Conservation (phyloP, 2,113 vertebrate species). For the Chaetodon trifascialis region DNA sequence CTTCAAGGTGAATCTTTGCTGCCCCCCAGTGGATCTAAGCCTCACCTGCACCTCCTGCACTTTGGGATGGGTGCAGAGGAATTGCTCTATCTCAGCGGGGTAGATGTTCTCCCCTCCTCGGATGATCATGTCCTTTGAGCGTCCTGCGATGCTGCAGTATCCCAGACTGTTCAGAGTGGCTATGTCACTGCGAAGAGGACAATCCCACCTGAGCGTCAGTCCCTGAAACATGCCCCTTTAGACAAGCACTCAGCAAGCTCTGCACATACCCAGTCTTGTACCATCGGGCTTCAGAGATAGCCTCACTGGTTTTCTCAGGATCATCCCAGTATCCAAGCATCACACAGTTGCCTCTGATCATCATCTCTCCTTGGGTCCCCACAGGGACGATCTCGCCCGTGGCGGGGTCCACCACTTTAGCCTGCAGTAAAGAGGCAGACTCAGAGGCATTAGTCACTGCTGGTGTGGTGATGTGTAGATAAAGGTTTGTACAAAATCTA, state of each 20-base stretch:
- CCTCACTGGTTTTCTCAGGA: conserved; percentile 85
- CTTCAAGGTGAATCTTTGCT: conserved; percentile 19
- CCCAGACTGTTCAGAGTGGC: conserved; percentile 87
- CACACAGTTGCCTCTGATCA: conserved; percentile 91
- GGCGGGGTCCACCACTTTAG: conserved; percentile 87
- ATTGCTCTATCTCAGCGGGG: conserved; percentile 92
- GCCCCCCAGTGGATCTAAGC: conserved; percentile 38
- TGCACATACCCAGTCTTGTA: conserved; percentile 91
- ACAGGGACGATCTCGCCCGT: conserved; percentile 83
- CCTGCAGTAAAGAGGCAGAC: conserved; percentile 84
- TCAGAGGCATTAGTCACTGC: not conserved
- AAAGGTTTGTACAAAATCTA: conserved; percentile 46
- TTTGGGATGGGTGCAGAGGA: conserved; percentile 91
- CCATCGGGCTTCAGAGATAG: conserved; percentile 87
- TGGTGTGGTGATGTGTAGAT: not conserved
- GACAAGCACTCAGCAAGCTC: not conserved
- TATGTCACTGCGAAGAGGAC: conserved; percentile 85
- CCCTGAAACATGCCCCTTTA: not conserved
- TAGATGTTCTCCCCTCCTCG: conserved; percentile 97
- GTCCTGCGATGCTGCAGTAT: conserved; percentile 94
- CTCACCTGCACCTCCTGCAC: conserved; percentile 93
- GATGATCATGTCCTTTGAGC: conserved; percentile 95
- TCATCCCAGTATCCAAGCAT: conserved; percentile 96
- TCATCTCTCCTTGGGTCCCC: conserved; percentile 89
- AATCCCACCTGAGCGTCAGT: not conserved